These are phyloP conservation scores for Trichomycterus rosablanca DNA, from an alignment of 2,113 vertebrate species.

Conservation along the genomic window DNA sequence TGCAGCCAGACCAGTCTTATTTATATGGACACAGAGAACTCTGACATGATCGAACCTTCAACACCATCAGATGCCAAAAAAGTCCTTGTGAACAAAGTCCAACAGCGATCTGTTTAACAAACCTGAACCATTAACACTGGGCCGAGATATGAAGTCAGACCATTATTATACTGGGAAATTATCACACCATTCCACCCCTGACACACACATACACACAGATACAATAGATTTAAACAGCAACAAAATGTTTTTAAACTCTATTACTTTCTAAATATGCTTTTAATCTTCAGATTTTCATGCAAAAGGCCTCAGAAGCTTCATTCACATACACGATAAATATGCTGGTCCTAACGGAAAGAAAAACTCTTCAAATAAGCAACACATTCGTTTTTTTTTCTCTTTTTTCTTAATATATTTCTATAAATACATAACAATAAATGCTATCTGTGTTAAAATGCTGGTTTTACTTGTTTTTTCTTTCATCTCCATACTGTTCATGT, in stretches of 20 bases:
- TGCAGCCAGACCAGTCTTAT: too few species aligned
- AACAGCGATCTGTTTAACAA: too few species aligned
- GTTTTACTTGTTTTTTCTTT: slow-evolving; percentile 62
- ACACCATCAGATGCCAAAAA: too few species aligned
- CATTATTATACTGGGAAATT: too few species aligned
- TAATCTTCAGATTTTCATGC: slow-evolving; percentile 64
- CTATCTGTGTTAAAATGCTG: slow-evolving; percentile 68
- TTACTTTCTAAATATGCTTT: slow-evolving; percentile 16
- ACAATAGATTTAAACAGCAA: slow-evolving; percentile 52
- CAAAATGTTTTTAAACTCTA: not conserved
- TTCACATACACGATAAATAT: slow-evolving; percentile 77
- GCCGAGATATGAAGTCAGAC: too few species aligned
- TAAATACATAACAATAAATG: slow-evolving; percentile 77
- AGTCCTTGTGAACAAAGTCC: too few species aligned
- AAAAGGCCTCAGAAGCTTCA: slow-evolving; percentile 75
- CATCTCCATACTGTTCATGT: slow-evolving; percentile 31
- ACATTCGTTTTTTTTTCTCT: slow-evolving; percentile 69
- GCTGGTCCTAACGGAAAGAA: slow-evolving; percentile 58
- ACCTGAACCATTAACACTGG: too few species aligned
- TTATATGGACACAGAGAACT: too few species aligned
- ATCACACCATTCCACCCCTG: not conserved
- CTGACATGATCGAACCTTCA: too few species aligned
- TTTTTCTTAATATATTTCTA: slow-evolving; percentile 77
- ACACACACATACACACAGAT: not conserved
- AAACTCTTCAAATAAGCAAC: slow-evolving; percentile 75